phyloP scores from a whole-genome alignment of 2,797 vertebrate genomes.

The Poecilia wingei region DNA sequence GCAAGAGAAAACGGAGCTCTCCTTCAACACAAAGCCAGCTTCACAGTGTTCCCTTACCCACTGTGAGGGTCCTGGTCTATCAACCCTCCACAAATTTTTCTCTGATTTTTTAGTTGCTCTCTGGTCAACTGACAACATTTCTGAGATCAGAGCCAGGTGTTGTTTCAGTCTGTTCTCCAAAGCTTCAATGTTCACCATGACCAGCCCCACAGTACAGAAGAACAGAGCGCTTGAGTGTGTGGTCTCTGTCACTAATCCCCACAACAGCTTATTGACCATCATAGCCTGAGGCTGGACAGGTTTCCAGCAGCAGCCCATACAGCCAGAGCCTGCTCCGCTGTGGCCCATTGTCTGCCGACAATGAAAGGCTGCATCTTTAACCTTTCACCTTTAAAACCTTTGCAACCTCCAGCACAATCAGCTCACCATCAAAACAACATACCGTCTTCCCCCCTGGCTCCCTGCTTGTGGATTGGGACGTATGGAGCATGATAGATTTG shows the following conservation, averaged over 20 bases:
- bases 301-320: constrained; percentile 55
- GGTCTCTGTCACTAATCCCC: constrained; percentile 74
- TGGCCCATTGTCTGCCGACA: constrained; percentile 72
- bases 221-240: constrained; percentile 67
- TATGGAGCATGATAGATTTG: constrained; percentile 13
- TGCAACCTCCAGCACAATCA: constrained; percentile 65
- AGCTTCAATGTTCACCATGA: constrained; percentile 38
- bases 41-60: background rate
- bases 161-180: constrained; percentile 23
- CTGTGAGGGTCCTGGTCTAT: background rate
- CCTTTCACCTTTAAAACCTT: constrained; percentile 73
- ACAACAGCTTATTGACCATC: constrained; percentile 68
- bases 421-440: constrained; percentile 68
- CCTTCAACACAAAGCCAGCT: background rate
- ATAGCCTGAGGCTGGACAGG: constrained; percentile 61
- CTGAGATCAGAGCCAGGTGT: constrained; percentile 29
- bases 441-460: constrained; percentile 26
- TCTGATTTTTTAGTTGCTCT: background rate
- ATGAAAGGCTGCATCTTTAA: constrained; percentile 78
- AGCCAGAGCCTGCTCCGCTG: constrained; percentile 54
- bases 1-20: background rate
- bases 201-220: constrained; percentile 46
- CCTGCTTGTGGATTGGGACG: constrained; percentile 28
- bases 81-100: background rate
- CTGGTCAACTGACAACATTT: constrained; percentile 14